Percentiles rank a stretch among this genome's conserved stretches.
phyloP scores from a whole-genome alignment of 2,888 invertebrate genomes.

The Agonopterix alstromeriana region DNA sequence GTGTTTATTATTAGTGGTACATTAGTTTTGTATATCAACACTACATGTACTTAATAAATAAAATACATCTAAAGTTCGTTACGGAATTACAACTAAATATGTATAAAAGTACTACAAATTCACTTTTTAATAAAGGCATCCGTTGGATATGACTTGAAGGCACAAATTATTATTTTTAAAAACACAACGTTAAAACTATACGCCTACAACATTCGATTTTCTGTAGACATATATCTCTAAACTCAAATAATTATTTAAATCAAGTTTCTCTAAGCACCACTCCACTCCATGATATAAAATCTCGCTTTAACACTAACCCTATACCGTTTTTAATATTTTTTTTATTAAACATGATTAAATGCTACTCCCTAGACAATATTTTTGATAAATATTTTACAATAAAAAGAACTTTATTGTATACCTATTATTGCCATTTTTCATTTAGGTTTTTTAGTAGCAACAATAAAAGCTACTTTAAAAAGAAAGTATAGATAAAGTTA shows the following conservation, averaged over 20 bases:
- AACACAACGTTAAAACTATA: conserved; percentile 36
- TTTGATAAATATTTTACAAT: conserved; percentile 60
- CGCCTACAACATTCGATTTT: conserved; percentile 1
- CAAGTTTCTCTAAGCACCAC: conserved; percentile 52
- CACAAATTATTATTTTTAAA: conserved; percentile 49
- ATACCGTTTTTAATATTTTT: conserved; percentile 43
- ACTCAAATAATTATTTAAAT: conserved; percentile 26
- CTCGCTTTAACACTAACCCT: conserved; percentile 43
- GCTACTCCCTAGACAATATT: conserved; percentile 42
- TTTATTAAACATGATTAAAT: conserved; percentile 45
- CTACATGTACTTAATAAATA: conserved; percentile 34
- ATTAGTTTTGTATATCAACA: conserved; percentile 25
- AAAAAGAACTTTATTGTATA: conserved; percentile 56
- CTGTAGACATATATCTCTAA: conserved; percentile 7
- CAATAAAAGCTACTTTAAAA: conserved; percentile 22
- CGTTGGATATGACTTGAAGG: conserved; percentile 72
- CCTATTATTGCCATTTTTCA: conserved; percentile 69
- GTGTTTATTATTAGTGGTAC: conserved; percentile 4
- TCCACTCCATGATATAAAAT: conserved; percentile 37
- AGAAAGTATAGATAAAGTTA: conserved; percentile 42
- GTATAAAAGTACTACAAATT: conserved; percentile 63
- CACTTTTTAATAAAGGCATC: conserved; percentile 60
- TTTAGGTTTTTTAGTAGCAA: conserved; percentile 33
- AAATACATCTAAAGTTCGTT: conserved; percentile 43
- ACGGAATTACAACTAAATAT: conserved; percentile 44